phyloP scores from a whole-genome alignment of 1,140 invertebrate species.

The Diorhabda elongata region DNA sequence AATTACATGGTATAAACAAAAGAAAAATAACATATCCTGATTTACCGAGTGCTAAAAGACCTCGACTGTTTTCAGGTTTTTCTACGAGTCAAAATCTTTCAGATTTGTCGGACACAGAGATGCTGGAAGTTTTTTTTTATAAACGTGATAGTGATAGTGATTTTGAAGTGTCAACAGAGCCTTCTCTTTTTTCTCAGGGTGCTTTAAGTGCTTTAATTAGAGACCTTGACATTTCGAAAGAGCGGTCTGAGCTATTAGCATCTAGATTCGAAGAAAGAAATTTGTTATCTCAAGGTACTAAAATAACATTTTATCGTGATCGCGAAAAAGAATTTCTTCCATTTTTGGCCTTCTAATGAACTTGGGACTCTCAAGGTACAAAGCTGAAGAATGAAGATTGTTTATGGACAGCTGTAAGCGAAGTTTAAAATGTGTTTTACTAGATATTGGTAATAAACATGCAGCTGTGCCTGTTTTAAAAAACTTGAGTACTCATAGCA shows the following conservation, averaged over 20 bases:
- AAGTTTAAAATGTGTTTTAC: neutral
- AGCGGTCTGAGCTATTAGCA: neutral
- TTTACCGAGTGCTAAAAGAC: constrained; percentile 4
- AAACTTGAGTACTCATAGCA: too few species aligned
- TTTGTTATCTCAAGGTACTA: constrained; percentile 7
- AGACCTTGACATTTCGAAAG: constrained; percentile 1
- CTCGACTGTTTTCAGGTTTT: constrained; percentile 4
- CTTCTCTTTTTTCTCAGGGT: neutral
- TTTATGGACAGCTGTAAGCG: neutral
- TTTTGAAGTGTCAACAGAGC: neutral
- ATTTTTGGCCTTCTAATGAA: neutral
- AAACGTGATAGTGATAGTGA: neutral
- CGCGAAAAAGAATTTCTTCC: constrained; percentile 8
- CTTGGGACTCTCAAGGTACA: neutral
- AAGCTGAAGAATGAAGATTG: constrained; percentile 4
- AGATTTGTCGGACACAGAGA: constrained; percentile 3
- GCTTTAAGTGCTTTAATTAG: neutral
- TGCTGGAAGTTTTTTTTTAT: neutral
- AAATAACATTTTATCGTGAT: constrained; percentile 7
- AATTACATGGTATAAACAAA: constrained; percentile 5
- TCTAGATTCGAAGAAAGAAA: neutral
- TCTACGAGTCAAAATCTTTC: neutral
- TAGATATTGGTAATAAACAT: constrained; percentile 4
- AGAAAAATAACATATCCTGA: constrained; percentile 8
- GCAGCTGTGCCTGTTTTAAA: neutral